Base-by-base conservation (phyloP, 2,888 invertebrate species). In the Carabus problematicus region DNA sequence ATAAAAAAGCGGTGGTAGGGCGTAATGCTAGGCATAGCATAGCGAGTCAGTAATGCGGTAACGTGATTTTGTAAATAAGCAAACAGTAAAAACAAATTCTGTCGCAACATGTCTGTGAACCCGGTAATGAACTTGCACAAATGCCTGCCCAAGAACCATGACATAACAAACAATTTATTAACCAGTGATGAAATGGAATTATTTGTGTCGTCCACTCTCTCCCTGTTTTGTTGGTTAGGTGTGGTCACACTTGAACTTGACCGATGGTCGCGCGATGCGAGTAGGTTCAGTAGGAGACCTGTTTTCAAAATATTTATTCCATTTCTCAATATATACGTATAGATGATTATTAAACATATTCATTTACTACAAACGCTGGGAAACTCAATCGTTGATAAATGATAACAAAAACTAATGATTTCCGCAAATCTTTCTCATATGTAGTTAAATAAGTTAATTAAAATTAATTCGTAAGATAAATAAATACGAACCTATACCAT, bases 181-280 rank as follows among this genome's bases (percentile, higher is more conserved):
- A 59, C 42, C 52, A 60, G 56, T 67, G 59, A 67, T 67, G 67
- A 67, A 59, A 67, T 59, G 67, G 52, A 49, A 67, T 67, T 59
- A 67, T 67, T 67, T 67, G 67, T 67, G 67, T 67, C 59, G 67
- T 39, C 52, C 60, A 67, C 67, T 67, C 66, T 66, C 67, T 64
- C 67, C 67, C 60, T 67, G 59, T 67, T 60, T 67, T 59, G 67
- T 60, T 59, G 67, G 60, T 45, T 54, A 49, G 64, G 56, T 67
- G 60, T 52, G 49, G 49, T 18, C 52, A 52, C 49, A 67, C 60
- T 59, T 67, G 67, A 67, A 67, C 67, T 67, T 67, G 67, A 67
- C 67, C 67, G 67, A 56, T 12, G 42, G 18, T 9, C 52, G 52
- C 29, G 2, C 29, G 29, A 29, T 29, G 29, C 6, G 29, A 29